Evolutionary conservation across 2,113 vertebrate genomes (phyloP), one percentile per base, ranked within the genome.

Genomic region (Sphaerodactylus townsendi): DNA sequence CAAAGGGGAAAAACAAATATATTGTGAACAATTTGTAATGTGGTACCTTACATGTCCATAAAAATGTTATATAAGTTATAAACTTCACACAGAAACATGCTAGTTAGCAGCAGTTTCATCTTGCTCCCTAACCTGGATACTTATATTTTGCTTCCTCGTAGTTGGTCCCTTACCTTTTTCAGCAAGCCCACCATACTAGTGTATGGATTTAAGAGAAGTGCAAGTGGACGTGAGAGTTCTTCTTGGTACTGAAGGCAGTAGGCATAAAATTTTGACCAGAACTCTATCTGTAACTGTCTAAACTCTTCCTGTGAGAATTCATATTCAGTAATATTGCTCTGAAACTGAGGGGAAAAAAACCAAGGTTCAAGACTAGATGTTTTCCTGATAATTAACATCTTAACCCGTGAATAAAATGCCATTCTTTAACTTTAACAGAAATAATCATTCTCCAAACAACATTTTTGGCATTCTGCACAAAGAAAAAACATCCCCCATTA

Each of bases 241-340:
- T 99, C 98, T 88, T 99, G 98, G 89, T 99, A 99, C 93, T 99
- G 98, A 39, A 99, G 95, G 87, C 98, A 99, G 87, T 98, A 99
- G 83, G 97, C 97, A 4, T 99, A 99, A 87, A 99, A 98, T 93
- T 97, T 98, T 82, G 98, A 98, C 98, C 98, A 99, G 93, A 98
- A 98, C 89, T 98, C 98, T 90, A 98, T 96, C 88, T 99, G 98
- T 72, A 99, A 95, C 90, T 97, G 97, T 11, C 97, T 97, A 74
- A 98, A 99, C 81, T 98, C 98, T 87, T 99, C 98, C 56, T 96
- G 97, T 1, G 97, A 98, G 89, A 98, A 98, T 95, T 99, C 98
- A 0, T 97, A 98, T 83, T 99, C 97, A 0, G 97, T 98, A 86
- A 99, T 94, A 1, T 97, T 99, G 94, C 95, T 94, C 93, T 98